Percentiles rank a stretch among this genome's conserved stretches.
Conservation (phyloP, 2,888 invertebrate species). For the Allygus modestus region DNA sequence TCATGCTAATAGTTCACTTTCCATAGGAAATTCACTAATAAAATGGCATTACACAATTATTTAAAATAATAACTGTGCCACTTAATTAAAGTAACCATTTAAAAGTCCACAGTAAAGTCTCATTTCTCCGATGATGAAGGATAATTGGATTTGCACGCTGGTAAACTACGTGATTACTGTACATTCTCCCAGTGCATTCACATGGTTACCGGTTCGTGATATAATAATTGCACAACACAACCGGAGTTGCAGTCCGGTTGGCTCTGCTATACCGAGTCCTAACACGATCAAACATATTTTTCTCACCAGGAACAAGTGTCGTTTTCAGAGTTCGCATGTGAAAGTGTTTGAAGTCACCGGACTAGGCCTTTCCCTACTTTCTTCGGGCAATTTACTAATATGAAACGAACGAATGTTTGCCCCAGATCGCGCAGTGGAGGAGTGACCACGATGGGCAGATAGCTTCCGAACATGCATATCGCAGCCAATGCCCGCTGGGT, state of each 20-base stretch:
- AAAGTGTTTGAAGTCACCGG: constrained; percentile 6
- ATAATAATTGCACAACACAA: neutral
- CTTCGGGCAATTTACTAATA: constrained; percentile 12
- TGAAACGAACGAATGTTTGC: constrained; percentile 11
- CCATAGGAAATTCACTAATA: no score
- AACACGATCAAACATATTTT: neutral
- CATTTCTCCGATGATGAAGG: no score
- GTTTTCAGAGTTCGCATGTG: constrained; percentile 11
- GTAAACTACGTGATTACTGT: no score
- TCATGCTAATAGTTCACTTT: no score
- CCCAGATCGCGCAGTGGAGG: neutral
- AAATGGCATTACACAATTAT: no score
- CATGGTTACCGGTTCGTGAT: neutral
- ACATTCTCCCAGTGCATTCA: neutral
- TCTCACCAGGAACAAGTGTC: neutral
- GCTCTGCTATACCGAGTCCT: neutral
- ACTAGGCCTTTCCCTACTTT: constrained; percentile 18
- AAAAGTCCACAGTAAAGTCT: no score
- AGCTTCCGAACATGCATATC: neutral
- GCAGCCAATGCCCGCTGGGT: neutral
- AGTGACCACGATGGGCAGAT: neutral
- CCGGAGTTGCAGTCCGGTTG: neutral
- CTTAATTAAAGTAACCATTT: no score
- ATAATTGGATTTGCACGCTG: no score
- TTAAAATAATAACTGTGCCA: no score